These are phyloP conservation scores for Myopa testacea DNA, from an alignment of 2,888 invertebrate genomes.

Conservation along the genomic window DNA sequence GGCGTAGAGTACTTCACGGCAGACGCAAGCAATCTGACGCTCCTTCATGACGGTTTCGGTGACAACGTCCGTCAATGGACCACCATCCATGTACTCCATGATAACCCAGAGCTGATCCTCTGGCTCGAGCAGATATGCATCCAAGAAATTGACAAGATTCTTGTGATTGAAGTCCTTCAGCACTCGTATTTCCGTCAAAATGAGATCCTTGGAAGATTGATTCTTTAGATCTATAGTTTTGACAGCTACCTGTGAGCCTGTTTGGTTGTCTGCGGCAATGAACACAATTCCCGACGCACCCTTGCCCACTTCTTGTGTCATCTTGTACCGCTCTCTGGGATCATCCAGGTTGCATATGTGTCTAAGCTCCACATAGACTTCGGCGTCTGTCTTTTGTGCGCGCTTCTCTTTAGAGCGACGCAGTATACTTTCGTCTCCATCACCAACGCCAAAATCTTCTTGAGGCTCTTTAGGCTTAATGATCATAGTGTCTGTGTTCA, in stretches of 20 bases:
- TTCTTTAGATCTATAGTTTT: constrained; percentile 96
- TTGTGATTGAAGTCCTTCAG: constrained; percentile 92
- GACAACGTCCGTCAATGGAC: constrained; percentile 96
- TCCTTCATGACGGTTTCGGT: constrained; percentile 98
- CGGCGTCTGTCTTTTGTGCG: constrained; percentile 66
- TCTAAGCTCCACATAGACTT: constrained; percentile 79
- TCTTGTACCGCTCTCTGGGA: constrained; percentile 83
- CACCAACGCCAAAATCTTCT: constrained; percentile 65
- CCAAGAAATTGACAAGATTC: constrained; percentile 95
- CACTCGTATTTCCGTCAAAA: constrained; percentile 94
- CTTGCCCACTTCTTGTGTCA: constrained; percentile 87
- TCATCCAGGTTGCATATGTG: constrained; percentile 86
- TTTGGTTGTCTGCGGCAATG: constrained; percentile 83
- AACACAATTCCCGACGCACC: constrained; percentile 95
- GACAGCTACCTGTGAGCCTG: constrained; percentile 86
- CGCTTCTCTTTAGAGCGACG: constrained; percentile 67
- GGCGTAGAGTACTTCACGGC: constrained; percentile 88
- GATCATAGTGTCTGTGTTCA: constrained; percentile 65
- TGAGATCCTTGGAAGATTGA: constrained; percentile 95
- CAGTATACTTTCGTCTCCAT: constrained; percentile 67
- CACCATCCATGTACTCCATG: constrained; percentile 95
- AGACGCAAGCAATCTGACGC: constrained; percentile 95
- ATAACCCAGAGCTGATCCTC: constrained; percentile 95
- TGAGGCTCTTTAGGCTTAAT: constrained; percentile 60
- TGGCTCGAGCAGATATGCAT: constrained; percentile 90